Evolutionary conservation across 2,888 invertebrate species (phyloP).

Genomic region (Cryptus armator): DNA sequence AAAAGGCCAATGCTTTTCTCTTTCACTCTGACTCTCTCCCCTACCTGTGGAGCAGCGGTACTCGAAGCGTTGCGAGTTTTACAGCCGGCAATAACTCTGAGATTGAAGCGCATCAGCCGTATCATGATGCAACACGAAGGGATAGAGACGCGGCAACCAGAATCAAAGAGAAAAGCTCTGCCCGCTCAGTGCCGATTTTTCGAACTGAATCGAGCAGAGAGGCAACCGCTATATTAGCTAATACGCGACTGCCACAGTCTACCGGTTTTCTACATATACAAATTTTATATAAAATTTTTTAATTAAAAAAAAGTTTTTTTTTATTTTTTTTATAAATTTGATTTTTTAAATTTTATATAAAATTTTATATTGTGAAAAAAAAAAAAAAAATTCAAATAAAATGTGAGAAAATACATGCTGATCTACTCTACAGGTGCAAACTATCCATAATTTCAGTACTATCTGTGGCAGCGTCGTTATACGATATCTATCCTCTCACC

Average conservation of each 20-base stretch:
- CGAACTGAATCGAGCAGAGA: conserved; percentile 81
- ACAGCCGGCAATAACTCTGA: conserved; percentile 75
- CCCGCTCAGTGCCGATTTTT: conserved; percentile 79
- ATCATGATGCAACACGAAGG: conserved; percentile 77
- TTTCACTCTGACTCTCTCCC: conserved; percentile 68
- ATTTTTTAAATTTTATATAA: conserved; percentile 34
- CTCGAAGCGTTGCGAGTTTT: conserved; percentile 78
- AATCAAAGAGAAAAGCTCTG: conserved; percentile 83
- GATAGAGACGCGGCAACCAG: conserved; percentile 75
- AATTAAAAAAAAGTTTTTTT: not conserved
- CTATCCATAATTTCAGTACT: not conserved
- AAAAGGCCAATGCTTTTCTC: conserved; percentile 63
- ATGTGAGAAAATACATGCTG: not conserved
- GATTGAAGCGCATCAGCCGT: conserved; percentile 77
- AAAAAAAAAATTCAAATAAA: not conserved
- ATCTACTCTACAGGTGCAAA: conserved; percentile 40
- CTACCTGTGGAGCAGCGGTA: conserved; percentile 80
- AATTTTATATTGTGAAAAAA: not conserved
- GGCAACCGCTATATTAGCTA: conserved; percentile 77
- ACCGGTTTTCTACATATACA: not conserved
- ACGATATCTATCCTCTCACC: conserved; percentile 79
- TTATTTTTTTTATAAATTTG: conserved; percentile 61
- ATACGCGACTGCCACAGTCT: conserved; percentile 73
- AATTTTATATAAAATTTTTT: too few species aligned
- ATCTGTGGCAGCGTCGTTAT: conserved; percentile 74